These are phyloP conservation scores for Papilio aristodemus DNA, from an alignment of 1,140 invertebrate species.

Conservation along the genomic window DNA sequence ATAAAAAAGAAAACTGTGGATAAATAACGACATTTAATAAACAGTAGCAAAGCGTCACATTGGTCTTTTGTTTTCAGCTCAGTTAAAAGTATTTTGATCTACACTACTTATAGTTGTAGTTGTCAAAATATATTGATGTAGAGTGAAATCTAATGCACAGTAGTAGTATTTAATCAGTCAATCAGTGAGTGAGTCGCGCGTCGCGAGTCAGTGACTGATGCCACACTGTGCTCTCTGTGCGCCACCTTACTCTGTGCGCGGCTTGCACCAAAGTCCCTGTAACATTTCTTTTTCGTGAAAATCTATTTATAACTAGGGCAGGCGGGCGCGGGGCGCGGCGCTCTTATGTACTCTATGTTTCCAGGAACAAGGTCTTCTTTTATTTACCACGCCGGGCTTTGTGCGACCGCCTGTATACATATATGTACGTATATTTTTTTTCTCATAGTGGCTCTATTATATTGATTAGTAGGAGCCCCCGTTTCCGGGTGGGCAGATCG, in stretches of 20 bases:
- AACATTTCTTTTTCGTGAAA: conserved; percentile 80
- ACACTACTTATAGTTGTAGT: too few species aligned
- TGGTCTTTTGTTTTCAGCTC: too few species aligned
- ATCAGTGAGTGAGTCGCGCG: too few species aligned
- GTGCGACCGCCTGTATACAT: conserved; percentile 50
- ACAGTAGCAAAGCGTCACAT: too few species aligned
- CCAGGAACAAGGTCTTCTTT: conserved; percentile 46
- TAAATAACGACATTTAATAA: too few species aligned
- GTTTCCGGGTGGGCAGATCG: conserved; percentile 60
- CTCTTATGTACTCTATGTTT: conserved; percentile 38
- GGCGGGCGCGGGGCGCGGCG: conserved; percentile 47
- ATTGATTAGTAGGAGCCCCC: conserved; percentile 75
- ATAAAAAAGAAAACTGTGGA: too few species aligned
- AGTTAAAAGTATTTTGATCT: too few species aligned
- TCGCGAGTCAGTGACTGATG: too few species aligned
- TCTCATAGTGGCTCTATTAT: conserved; percentile 79
- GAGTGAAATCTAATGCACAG: too few species aligned
- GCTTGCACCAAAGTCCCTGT: conserved; percentile 77
- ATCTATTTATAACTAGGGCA: conserved; percentile 80
- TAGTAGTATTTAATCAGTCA: too few species aligned
- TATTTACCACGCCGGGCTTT: conserved; percentile 32
- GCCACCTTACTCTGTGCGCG: conserved; percentile 31
- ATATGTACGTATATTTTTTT: conserved; percentile 64
- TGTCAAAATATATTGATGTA: too few species aligned
- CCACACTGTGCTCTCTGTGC: conserved; percentile 62